phyloP scores from a whole-genome alignment of 2,113 vertebrate genomes.

The Helogale parvula region DNA sequence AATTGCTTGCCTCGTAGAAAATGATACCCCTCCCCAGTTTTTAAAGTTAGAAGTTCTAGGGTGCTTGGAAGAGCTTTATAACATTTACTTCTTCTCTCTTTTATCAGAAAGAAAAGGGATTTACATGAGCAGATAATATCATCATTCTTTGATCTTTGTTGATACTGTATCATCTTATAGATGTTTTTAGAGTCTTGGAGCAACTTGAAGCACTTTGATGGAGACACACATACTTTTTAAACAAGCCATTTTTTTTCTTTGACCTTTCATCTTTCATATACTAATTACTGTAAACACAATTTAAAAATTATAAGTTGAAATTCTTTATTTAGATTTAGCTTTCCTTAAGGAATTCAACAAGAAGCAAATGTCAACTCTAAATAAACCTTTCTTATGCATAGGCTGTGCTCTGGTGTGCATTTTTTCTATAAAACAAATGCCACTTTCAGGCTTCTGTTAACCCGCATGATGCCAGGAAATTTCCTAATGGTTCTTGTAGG shows the following conservation, averaged over 20 bases:
- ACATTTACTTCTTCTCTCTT: slow-evolving; percentile 15
- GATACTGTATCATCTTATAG: not conserved
- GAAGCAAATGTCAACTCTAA: slow-evolving; percentile 46
- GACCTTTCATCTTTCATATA: slow-evolving; percentile 37
- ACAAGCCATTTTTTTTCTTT: slow-evolving; percentile 40
- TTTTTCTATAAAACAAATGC: slow-evolving; percentile 51
- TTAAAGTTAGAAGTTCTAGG: not conserved
- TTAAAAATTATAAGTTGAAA: slow-evolving; percentile 34
- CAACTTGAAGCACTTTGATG: not conserved
- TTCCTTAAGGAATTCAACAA: slow-evolving; percentile 23
- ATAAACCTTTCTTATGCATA: slow-evolving; percentile 37
- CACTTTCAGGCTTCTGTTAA: slow-evolving; percentile 38
- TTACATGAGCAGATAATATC: not conserved
- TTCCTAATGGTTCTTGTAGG: slow-evolving; percentile 49
- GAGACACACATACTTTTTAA: slow-evolving; percentile 39
- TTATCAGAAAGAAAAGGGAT: not conserved
- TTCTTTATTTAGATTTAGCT: slow-evolving; percentile 37
- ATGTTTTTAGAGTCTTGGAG: slow-evolving; percentile 33
- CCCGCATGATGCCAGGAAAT: slow-evolving; percentile 24
- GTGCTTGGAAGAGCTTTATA: not conserved
- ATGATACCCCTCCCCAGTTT: not conserved
- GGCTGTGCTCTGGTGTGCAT: not conserved
- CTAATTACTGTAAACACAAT: slow-evolving; percentile 10
- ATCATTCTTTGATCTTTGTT: slow-evolving; percentile 41
- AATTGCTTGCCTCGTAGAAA: slow-evolving; percentile 28